These are phyloP conservation scores for Dromaius novaehollandiae DNA, from an alignment of 2,113 vertebrate genomes.

Conservation along the genomic window DNA sequence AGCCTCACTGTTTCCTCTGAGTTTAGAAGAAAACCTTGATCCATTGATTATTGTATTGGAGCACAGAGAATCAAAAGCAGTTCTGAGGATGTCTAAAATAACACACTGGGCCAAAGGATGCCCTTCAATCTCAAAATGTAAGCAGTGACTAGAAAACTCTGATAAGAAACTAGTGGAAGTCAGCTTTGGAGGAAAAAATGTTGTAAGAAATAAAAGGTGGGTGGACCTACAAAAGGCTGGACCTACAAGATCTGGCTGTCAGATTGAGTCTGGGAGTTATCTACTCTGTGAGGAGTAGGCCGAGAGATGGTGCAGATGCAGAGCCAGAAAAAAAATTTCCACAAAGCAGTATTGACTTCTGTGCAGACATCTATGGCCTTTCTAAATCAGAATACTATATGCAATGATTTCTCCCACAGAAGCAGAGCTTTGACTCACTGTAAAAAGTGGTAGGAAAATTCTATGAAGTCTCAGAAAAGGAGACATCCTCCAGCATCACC, in stretches of 20 bases:
- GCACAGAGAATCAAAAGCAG: not conserved
- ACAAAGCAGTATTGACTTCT: slow-evolving; percentile 26
- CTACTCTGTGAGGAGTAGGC: not conserved
- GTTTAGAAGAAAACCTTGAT: not conserved
- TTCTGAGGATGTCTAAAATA: not conserved
- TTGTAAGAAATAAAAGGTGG: not conserved
- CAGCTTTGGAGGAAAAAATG: not conserved
- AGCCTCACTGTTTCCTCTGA: not conserved
- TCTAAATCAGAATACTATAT: slow-evolving; percentile 8
- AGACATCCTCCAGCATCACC: not conserved
- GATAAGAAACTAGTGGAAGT: not conserved
- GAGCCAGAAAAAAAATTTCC: not conserved
- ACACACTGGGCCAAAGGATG: not conserved
- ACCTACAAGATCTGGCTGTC: not conserved
- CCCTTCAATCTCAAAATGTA: not conserved
- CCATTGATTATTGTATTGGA: not conserved
- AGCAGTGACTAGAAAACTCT: not conserved
- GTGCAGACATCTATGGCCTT: slow-evolving; percentile 31
- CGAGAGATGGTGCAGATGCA: not conserved
- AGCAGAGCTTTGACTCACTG: slow-evolving; percentile 5
- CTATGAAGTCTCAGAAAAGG: not conserved
- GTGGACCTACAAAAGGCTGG: not conserved
- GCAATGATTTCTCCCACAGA: not conserved
- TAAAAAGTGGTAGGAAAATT: slow-evolving; percentile 15
- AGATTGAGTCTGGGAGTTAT: not conserved